Conservation (phyloP, 2,888 invertebrate genomes). For the Hanleya hanleyi region DNA sequence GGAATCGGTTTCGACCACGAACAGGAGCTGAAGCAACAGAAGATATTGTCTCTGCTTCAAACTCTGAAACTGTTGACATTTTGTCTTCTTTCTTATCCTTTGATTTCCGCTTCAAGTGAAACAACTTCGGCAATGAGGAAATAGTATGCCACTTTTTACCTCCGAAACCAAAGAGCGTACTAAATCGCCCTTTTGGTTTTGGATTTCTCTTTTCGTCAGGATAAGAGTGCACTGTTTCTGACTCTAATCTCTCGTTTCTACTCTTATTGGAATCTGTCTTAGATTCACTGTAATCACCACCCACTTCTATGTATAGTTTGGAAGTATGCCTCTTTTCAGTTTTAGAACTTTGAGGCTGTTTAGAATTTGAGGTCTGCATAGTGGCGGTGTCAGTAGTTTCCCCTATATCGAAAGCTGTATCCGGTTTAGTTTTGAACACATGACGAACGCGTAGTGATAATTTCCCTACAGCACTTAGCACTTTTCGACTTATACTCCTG, state of each 20-base stretch:
- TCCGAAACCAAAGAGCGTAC: neutral
- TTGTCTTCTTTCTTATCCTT: neutral
- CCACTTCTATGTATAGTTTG: neutral
- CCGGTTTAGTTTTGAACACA: neutral
- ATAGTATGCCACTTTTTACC: neutral
- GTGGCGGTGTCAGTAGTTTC: neutral
- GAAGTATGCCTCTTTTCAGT: neutral
- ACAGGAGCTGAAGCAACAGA: neutral
- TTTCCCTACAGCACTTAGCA: slow-evolving; percentile 1
- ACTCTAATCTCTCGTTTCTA: neutral
- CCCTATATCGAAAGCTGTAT: neutral
- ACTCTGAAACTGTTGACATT: neutral
- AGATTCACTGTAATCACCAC: neutral
- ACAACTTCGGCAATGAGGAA: neutral
- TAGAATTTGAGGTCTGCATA: neutral
- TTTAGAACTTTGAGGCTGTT: neutral
- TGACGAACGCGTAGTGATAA: neutral
- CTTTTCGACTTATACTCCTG: neutral
- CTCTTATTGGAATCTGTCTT: neutral
- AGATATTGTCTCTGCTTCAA: neutral
- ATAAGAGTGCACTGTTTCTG: neutral
- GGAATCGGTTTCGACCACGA: neutral
- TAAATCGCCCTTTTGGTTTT: neutral
- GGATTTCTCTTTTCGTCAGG: neutral
- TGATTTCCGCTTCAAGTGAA: slow-evolving; percentile 1